A percentile compares a stretch with the other conserved stretches of the same genome.
Evolutionary conservation across 1,140 invertebrate genomes (phyloP).

Genomic region (Colletes latitarsis): DNA sequence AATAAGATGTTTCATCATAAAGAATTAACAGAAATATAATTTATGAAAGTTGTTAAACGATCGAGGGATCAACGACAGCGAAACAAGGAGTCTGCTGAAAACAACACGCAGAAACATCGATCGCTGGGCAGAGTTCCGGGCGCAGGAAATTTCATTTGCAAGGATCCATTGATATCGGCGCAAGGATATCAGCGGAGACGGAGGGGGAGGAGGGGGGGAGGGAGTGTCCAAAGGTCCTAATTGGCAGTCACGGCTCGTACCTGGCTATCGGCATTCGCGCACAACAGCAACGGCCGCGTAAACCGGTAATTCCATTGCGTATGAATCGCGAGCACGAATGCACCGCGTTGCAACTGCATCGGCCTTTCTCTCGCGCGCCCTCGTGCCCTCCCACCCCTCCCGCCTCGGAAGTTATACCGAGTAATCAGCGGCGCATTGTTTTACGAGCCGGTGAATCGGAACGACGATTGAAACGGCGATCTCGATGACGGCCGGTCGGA

Average conservation of each 20-base stretch:
- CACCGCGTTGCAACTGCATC: constrained; percentile 54
- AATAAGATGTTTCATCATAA: no score
- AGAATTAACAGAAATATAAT: no score
- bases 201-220: no score
- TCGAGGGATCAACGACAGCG: background rate
- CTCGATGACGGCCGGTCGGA: constrained; percentile 46
- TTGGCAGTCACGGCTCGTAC: constrained; percentile 40
- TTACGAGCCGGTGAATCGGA: constrained; percentile 77
- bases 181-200: background rate
- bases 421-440: constrained; percentile 81
- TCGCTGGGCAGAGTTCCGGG: background rate
- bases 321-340: constrained; percentile 62
- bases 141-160: constrained; percentile 29
- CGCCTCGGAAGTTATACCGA: constrained; percentile 67
- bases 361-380: constrained; percentile 4
- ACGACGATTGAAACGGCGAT: constrained; percentile 71
- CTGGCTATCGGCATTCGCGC: constrained; percentile 54
- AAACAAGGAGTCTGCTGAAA: background rate
- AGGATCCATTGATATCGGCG: constrained; percentile 29
- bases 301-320: constrained; percentile 66
- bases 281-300: constrained; percentile 54
- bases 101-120: background rate
- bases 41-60: no score
- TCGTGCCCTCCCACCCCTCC: background rate
- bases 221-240: constrained; percentile 7